These are phyloP conservation scores for Euspilapteryx auroguttella DNA, from an alignment of 2,888 invertebrate species.

Conservation along the genomic window DNA sequence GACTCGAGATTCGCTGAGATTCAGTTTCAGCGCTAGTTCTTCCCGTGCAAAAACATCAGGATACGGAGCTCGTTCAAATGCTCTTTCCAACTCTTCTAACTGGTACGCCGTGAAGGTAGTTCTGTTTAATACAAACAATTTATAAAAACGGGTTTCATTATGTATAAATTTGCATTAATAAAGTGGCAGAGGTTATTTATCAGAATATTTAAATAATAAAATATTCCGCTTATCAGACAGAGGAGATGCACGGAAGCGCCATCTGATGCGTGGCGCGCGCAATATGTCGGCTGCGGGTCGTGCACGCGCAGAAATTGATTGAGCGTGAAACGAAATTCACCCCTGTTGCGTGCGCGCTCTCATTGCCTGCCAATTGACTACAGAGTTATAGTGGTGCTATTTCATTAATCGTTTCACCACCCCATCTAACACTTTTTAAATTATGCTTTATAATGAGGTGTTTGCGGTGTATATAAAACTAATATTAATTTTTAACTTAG, in stretches of 20 bases:
- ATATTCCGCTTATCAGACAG: too few species aligned
- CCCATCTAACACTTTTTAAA: conserved; percentile 3
- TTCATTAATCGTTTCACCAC: conserved; percentile 20
- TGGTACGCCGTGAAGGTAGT: conserved; percentile 96
- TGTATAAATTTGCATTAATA: too few species aligned
- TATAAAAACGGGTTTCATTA: not conserved
- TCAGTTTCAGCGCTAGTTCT: conserved; percentile 87
- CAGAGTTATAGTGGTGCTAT: conserved; percentile 17
- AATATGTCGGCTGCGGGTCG: conserved; percentile 38
- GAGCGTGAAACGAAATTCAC: conserved; percentile 60
- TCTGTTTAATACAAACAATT: conserved; percentile 50
- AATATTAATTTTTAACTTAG: too few species aligned
- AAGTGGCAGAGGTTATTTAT: too few species aligned
- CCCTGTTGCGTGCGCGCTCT: conserved; percentile 36
- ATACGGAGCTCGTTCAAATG: conserved; percentile 93
- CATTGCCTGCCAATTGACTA: conserved; percentile 48
- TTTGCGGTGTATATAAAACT: too few species aligned
- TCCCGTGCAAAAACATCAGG: conserved; percentile 96
- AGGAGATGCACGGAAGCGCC: too few species aligned
- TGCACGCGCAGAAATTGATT: conserved; percentile 53
- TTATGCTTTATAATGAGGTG: too few species aligned
- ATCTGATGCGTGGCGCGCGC: conserved; percentile 51
- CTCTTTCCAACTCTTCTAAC: conserved; percentile 88
- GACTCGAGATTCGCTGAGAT: conserved; percentile 76
- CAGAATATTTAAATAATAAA: not conserved